Base-by-base conservation (phyloP, 2,113 vertebrate species). In the Pitta sordida region DNA sequence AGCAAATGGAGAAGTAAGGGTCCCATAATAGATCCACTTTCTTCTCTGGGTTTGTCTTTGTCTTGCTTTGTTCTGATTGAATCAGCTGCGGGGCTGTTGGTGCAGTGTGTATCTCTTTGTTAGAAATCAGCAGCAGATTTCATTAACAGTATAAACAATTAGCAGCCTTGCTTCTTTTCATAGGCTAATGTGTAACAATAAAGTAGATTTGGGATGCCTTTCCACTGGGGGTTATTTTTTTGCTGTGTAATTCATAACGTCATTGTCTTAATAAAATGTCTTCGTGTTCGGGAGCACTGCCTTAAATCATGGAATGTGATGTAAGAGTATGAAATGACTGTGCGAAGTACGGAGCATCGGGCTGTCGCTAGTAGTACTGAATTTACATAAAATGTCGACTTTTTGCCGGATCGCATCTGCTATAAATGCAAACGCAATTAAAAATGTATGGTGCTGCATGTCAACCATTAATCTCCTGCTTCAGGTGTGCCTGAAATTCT, bases 21-120 rank as follows among this genome's bases (percentile, higher is more conserved):
- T 91, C 78, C 86, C 23, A 74, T 79, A 90, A 88, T 90, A 95
- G 94, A 62, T 60, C 8, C 29, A 58, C n/a, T 89, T 95, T 91
- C 53, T 93, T 79, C 26, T 74, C 60, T 16, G 62, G 94, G 96
- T 71, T 92, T 92, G 91, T 20, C 93, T 94, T 95, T 93, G 91
- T 96, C 88, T 93, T 74, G 92, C 91, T 92, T 96, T 92, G 78
- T 95, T 96, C 91, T 64, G 74, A 84, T 76, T 83, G 91, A 91
- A 59, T 93, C 91, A 24, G 92, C 88, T 73, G 95, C 92, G 32
- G 83, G 89, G 94, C 81, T 78, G 15, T 84, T 95, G 95, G 73
- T 96, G 95, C 95, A 95, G 86, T 80, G 86, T 80, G 65, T 91
- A 53, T 86, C 86, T 94, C 94, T 96, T 96, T 96, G 96, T 96